Base-by-base conservation (phyloP, 2,888 invertebrate species). In the Meandrusa payeni region DNA sequence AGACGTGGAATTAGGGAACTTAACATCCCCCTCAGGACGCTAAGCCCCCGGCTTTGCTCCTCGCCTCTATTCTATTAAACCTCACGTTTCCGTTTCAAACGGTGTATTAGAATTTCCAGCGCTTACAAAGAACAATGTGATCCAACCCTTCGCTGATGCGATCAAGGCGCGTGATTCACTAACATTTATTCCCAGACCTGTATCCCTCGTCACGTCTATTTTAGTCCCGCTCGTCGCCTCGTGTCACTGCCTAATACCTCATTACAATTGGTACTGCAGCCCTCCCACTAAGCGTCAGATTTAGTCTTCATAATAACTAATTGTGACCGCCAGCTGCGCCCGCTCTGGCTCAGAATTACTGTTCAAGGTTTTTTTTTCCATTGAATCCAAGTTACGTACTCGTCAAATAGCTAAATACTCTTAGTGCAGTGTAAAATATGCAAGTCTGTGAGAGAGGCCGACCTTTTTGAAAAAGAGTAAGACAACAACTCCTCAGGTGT, bases 201-300 rank as follows among this genome's bases (percentile, higher is more conserved):
- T 22, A 37, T 37, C 43, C 19, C 43, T 37, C 43, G 24, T 43
- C 37, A 12, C 31, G 4, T 43, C 43, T 43, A 43, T 43, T 43
- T 37, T 11, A 2, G 31, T 29, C 7, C 2, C 29, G 2, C 9
- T 15, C 13, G 23, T 19, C 29, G 34, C 17, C 29, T 28, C 24
- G n/a, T 37, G 43, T 37, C 43, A 31, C 17, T 29, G 10, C 22
- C 27, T 44, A 20, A 44, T 38, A 38, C 29, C 10, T 26, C 26
- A 44, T 44, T 20, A 38, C 15, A 15, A 10, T 33, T 38, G n/a
- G 34, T 22, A 22, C 13, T 27, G 20, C 19, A 2, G 38, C 38
- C 52, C 54, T 52, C 51, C 52, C 54, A 52, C 48, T 28, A 46
- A 27, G 52, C 38, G 19, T 29, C 20, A 44, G 42, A 48, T 54